Evolutionary conservation across 2,113 vertebrate genomes (phyloP).

Genomic region (Chascanopsetta lugubris): DNA sequence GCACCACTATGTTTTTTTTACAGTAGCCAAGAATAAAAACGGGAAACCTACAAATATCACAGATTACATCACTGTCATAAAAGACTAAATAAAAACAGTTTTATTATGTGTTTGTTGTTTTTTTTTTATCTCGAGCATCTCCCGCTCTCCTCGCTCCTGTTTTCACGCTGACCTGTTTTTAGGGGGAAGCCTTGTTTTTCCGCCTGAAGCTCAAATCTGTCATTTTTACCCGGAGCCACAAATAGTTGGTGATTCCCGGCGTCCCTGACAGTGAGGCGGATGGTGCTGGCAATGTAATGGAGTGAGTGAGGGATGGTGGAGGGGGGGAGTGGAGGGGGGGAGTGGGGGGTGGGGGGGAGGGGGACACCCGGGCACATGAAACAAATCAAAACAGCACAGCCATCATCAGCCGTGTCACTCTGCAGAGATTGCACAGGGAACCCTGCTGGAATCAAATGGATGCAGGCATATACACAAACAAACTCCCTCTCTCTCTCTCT

Average conservation of each 20-base stretch:
- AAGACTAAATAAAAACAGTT: too few relatives aligned
- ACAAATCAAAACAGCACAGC: slow-evolving; percentile 59
- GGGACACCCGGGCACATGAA: slow-evolving; percentile 64
- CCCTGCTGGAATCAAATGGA: slow-evolving; percentile 61
- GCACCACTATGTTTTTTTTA: too few relatives aligned
- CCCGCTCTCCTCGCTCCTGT: neutral
- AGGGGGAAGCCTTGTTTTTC: neutral
- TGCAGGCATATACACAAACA: slow-evolving; percentile 45
- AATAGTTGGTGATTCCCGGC: slow-evolving; percentile 59
- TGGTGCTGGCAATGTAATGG: slow-evolving; percentile 20
- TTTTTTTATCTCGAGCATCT: neutral
- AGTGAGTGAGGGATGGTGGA: slow-evolving; percentile 53
- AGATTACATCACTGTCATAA: too few relatives aligned
- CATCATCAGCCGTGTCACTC: slow-evolving; percentile 62
- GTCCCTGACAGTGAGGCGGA: slow-evolving; percentile 50
- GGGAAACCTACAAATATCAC: too few relatives aligned
- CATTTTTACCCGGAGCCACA: slow-evolving; percentile 32
- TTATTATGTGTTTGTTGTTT: too few relatives aligned
- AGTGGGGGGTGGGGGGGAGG: slow-evolving; percentile 41
- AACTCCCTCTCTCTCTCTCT: slow-evolving; percentile 19
- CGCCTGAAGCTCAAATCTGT: neutral
- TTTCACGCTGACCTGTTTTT: neutral
- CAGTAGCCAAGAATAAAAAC: too few relatives aligned
- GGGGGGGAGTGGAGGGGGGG: too few relatives aligned
- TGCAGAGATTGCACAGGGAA: slow-evolving; percentile 57